Conservation (phyloP, 2,888 invertebrate genomes). For the Phaedon cochleariae region DNA sequence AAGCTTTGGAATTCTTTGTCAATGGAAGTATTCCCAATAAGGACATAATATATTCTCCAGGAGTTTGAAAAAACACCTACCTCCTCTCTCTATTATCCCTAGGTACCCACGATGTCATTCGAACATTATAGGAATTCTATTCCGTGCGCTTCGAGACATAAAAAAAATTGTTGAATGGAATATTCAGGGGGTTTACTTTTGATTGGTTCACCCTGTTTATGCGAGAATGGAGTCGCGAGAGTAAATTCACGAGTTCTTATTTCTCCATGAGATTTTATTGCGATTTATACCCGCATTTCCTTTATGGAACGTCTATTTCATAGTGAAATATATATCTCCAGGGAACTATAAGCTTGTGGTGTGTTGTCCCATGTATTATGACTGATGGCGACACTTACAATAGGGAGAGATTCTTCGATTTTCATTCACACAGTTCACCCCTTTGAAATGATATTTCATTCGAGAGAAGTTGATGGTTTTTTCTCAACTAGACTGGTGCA, state of each 20-base stretch:
- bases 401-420: not conserved
- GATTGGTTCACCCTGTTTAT: not conserved
- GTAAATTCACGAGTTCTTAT: not conserved
- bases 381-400: not conserved
- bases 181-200: no score
- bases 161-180: no score
- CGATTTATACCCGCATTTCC: not conserved
- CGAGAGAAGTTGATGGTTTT: no score
- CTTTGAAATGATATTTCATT: not conserved
- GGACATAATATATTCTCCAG: no score
- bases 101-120: no score
- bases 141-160: no score
- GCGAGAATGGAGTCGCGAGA: not conserved
- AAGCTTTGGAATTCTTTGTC: no score
- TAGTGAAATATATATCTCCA: not conserved
- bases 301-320: not conserved
- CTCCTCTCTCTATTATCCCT: no score
- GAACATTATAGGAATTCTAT: no score
- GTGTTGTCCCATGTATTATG: not conserved
- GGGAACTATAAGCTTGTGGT: not conserved
- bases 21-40: no score
- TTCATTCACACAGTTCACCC: not conserved
- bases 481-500: no score
- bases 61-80: no score
- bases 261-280: not conserved